Percentiles rank a stretch among this genome's conserved stretches.
phyloP scores from a whole-genome alignment of 1,140 invertebrate genomes.

The Pygmarrhopalites habei region DNA sequence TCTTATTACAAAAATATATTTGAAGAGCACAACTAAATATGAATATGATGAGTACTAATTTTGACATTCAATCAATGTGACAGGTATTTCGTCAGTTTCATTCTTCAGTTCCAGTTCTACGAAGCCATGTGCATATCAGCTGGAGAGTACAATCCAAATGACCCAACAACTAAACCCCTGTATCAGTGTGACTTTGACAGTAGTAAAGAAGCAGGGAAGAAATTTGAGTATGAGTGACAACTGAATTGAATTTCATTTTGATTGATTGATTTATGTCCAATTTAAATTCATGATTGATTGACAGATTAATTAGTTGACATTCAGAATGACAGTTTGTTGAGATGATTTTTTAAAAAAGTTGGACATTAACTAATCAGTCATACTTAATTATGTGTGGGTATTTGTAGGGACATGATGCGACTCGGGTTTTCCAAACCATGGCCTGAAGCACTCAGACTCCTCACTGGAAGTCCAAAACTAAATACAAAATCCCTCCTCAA shows the following conservation, averaged over 20 bases:
- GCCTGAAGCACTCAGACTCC: constrained; percentile 44
- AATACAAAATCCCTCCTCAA: constrained; percentile 42
- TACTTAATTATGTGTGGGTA: background rate
- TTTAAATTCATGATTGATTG: too few species aligned
- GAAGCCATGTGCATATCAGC: constrained; percentile 44
- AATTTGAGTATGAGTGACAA: constrained; percentile 39
- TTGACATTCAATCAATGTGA: too few species aligned
- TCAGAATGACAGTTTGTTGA: too few species aligned
- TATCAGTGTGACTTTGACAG: constrained; percentile 47
- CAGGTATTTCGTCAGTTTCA: too few species aligned
- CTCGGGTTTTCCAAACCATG: constrained; percentile 47
- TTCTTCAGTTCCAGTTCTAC: constrained; percentile 48
- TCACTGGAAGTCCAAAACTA: constrained; percentile 45
- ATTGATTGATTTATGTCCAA: too few species aligned
- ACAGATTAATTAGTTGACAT: too few species aligned
- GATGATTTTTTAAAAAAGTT: too few species aligned
- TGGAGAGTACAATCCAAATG: constrained; percentile 39
- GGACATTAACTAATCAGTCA: too few species aligned
- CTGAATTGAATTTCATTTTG: background rate
- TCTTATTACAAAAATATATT: too few species aligned
- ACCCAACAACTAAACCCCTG: constrained; percentile 41
- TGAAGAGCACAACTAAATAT: too few species aligned
- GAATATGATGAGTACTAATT: too few species aligned
- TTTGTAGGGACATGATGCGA: constrained; percentile 45
- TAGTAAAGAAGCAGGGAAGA: constrained; percentile 45